These are phyloP conservation scores for Chaetoderma sp. DNA, from an alignment of 2,888 invertebrate species.

Conservation along the genomic window DNA sequence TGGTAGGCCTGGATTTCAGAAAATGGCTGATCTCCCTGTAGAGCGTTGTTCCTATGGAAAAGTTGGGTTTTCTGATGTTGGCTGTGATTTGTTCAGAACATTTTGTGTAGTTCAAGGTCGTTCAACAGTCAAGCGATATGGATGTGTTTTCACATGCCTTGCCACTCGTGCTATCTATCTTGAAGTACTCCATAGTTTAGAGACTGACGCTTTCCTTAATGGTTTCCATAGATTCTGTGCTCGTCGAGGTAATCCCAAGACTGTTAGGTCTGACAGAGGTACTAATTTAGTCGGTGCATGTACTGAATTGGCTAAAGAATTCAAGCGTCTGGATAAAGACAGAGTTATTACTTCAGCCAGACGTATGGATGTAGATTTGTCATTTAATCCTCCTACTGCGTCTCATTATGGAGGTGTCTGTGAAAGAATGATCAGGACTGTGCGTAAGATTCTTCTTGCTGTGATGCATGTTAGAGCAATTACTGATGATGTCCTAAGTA, in stretches of 20 bases:
- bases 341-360: no score
- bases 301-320: no score
- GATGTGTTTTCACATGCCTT: conserved; percentile 26
- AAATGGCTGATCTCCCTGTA: conserved; percentile 17
- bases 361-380: no score
- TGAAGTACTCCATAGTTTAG: conserved; percentile 7
- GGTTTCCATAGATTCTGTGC: conserved; percentile 4
- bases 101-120: conserved; percentile 6
- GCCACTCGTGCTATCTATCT: conserved; percentile 14
- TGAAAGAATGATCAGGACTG: no score
- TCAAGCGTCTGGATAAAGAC: no score
- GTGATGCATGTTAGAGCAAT: no score
- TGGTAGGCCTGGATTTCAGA: neutral
- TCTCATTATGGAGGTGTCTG: no score
- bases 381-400: no score
- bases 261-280: conserved; percentile 18
- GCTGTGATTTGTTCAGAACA: conserved; percentile 22
- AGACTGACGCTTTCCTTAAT: conserved; percentile 15
- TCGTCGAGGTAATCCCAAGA: conserved; percentile 5
- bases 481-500: no score
- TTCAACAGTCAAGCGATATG: conserved; percentile 11
- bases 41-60: neutral
- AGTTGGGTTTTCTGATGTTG: conserved; percentile 4
- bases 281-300: conserved; percentile 13
- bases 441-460: no score